Conservation (phyloP, 2,113 vertebrate species). For the Gavialis gangeticus region DNA sequence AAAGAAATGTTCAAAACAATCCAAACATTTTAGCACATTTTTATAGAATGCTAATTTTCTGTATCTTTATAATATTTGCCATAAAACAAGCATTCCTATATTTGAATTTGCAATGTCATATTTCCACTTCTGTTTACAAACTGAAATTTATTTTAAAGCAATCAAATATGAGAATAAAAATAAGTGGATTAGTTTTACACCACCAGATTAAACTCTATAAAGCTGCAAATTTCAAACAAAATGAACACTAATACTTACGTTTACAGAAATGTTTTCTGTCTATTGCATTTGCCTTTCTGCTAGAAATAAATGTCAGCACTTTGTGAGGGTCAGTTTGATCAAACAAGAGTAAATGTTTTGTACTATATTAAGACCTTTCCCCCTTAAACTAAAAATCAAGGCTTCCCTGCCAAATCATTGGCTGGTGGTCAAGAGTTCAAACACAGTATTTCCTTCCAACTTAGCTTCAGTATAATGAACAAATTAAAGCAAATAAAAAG, state of each 20-base stretch:
- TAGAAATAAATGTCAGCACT: constrained; percentile 21
- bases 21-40: background rate
- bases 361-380: constrained; percentile 56
- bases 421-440: constrained; percentile 33
- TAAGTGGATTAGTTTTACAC: background rate
- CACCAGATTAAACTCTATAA: background rate
- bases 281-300: background rate
- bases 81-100: background rate
- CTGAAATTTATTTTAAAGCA: background rate
- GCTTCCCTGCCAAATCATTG: constrained; percentile 33
- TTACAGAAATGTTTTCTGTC: background rate
- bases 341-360: background rate
- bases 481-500: background rate
- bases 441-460: accelerated
- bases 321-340: background rate
- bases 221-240: background rate
- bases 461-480: background rate
- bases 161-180: background rate
- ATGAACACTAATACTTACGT: constrained; percentile 40
- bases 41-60: background rate
- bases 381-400: constrained; percentile 73
- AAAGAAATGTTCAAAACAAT: background rate
- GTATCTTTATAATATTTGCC: background rate
- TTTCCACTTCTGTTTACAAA: background rate
- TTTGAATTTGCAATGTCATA: background rate